phyloP scores from a whole-genome alignment of 2,113 vertebrate genomes.

The Accipiter cooperii region DNA sequence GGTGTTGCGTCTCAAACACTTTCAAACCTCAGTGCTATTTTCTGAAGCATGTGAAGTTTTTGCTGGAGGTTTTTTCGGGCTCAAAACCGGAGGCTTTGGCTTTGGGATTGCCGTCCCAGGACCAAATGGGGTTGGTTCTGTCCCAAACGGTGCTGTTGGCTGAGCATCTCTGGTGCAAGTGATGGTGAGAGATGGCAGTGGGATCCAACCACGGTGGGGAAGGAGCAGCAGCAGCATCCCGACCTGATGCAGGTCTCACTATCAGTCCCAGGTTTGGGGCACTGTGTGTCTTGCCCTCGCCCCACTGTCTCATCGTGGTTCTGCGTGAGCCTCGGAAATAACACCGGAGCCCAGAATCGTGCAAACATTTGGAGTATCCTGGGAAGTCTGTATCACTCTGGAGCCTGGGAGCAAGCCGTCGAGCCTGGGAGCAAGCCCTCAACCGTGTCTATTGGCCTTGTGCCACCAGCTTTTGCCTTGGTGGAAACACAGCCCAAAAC shows the following conservation, averaged over 20 bases:
- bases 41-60: not conserved
- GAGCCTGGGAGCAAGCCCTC: not conserved
- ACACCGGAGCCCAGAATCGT: rapidly evolving
- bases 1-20: rapidly evolving
- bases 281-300: not conserved
- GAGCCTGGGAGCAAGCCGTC: not conserved
- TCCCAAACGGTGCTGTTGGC: not conserved
- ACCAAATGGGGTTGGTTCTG: too few relatives aligned
- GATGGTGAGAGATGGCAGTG: not conserved
- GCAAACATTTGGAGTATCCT: not conserved
- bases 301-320: rapidly evolving
- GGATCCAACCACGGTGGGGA: rapidly evolving
- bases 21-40: not conserved
- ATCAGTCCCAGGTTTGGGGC: not conserved
- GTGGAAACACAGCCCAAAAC: not conserved
- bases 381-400: not conserved
- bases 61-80: rapidly evolving
- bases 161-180: not conserved
- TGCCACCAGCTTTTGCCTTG: not conserved
- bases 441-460: rapidly evolving
- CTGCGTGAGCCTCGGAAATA: rapidly evolving
- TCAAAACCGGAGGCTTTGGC: not conserved
- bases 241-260: not conserved
- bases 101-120: not conserved
- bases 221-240: not conserved